Evolutionary conservation across 1,140 invertebrate species (phyloP).

Genomic region (Ridgeia piscesae): DNA sequence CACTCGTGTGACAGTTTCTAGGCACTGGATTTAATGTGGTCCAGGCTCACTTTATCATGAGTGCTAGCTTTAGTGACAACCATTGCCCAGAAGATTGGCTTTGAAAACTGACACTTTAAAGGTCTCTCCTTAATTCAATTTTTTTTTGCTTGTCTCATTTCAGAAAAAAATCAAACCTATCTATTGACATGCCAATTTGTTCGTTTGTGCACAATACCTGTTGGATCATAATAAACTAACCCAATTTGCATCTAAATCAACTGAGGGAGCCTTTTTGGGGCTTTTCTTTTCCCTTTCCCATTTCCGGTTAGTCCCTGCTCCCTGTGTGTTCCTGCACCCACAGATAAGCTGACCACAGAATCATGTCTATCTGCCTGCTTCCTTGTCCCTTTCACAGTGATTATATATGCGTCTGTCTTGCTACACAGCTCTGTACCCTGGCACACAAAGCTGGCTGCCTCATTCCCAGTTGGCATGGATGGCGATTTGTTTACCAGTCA

Average conservation of each 20-base stretch:
- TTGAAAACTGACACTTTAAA: background rate
- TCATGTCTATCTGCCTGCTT: background rate
- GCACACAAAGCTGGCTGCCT: too few relatives aligned
- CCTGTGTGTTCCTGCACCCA: background rate
- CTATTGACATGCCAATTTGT: background rate
- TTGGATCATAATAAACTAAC: background rate
- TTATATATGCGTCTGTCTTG: background rate
- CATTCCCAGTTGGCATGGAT: background rate
- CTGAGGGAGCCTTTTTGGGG: background rate
- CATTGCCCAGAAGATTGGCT: background rate
- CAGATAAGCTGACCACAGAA: background rate
- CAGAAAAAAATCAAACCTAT: background rate
- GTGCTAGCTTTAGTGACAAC: background rate
- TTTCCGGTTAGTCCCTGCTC: background rate
- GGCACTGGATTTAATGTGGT: background rate
- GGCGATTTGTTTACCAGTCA: background rate
- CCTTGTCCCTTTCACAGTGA: background rate
- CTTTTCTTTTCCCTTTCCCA: background rate
- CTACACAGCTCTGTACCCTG: background rate
- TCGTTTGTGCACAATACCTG: background rate
- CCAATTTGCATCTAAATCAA: background rate
- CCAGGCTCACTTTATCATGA: background rate
- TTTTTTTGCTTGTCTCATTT: too few relatives aligned
- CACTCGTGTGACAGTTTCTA: background rate
- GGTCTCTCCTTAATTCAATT: too few relatives aligned